A percentile compares a stretch with the other conserved stretches of the same genome.
Evolutionary conservation across 30 jellyfish, hydroid and myxozoan species (phyloP).

Genomic region (Chironex yamaguchii): DNA sequence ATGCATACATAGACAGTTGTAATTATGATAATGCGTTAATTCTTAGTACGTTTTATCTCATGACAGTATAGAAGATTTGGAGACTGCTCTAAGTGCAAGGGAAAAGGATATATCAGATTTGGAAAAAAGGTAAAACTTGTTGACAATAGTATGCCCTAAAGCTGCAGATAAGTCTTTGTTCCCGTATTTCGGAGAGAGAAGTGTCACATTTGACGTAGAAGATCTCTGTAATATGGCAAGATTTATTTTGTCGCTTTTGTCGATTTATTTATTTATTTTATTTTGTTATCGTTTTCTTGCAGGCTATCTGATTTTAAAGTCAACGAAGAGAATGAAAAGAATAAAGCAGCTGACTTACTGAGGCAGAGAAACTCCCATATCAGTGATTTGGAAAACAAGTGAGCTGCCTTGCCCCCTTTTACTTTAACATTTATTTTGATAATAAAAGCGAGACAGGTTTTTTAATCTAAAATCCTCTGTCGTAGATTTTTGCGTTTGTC

Average conservation of each 20-base stretch:
- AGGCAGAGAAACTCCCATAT: constrained; percentile 68
- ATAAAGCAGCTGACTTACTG: constrained; percentile 48
- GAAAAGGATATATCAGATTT: constrained; percentile 71
- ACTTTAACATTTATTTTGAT: background rate
- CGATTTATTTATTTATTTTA: background rate
- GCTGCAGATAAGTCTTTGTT: no score
- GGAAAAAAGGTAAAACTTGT: constrained; percentile 56
- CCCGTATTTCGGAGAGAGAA: no score
- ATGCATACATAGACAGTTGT: no score
- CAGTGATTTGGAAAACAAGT: constrained; percentile 72
- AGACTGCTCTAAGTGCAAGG: constrained; percentile 54
- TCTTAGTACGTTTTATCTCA: background rate
- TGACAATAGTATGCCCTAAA: no score
- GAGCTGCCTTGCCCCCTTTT: constrained; percentile 8
- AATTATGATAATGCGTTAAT: background rate
- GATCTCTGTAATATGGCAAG: no score
- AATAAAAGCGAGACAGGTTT: no score
- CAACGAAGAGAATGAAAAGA: constrained; percentile 53
- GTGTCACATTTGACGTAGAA: no score
- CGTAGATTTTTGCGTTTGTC: background rate
- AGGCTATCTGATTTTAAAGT: constrained; percentile 59
- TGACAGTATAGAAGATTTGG: constrained; percentile 66
- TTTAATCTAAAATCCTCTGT: background rate
- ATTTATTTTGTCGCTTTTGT: background rate
- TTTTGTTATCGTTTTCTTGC: background rate